These are phyloP conservation scores for Paedocypris sp. DNA, from an alignment of 2,113 vertebrate species.

Conservation along the genomic window DNA sequence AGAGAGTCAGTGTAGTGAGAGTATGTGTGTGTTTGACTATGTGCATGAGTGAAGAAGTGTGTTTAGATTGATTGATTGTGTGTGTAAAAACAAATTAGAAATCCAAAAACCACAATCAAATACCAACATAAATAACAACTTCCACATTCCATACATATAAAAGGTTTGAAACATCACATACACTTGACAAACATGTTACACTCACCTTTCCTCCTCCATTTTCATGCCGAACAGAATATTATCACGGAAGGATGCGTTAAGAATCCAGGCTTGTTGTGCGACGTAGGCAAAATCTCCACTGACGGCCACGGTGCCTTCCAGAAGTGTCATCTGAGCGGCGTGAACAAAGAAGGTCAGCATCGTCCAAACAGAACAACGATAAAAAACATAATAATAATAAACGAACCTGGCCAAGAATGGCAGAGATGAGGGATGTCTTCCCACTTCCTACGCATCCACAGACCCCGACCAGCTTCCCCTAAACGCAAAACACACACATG, in stretches of 20 bases:
- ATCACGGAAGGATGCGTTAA: slow-evolving; percentile 78
- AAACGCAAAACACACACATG: background rate
- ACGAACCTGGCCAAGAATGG: slow-evolving; percentile 86
- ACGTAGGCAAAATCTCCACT: slow-evolving; percentile 78
- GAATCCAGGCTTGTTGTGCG: slow-evolving; percentile 89
- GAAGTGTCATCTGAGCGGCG: slow-evolving; percentile 76
- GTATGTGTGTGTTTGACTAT: too few relatives aligned
- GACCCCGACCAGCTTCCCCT: slow-evolving; percentile 84
- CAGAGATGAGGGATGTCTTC: slow-evolving; percentile 83
- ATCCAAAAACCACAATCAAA: too few relatives aligned
- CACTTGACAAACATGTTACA: background rate
- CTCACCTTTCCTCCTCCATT: slow-evolving; percentile 82
- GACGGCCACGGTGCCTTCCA: slow-evolving; percentile 76
- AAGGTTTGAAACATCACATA: too few relatives aligned
- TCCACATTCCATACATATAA: too few relatives aligned
- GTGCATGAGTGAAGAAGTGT: too few relatives aligned
- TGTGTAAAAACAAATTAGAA: too few relatives aligned
- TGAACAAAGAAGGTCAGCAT: too few relatives aligned
- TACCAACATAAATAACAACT: too few relatives aligned
- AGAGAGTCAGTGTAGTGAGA: too few relatives aligned
- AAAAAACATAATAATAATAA: background rate
- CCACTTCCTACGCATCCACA: slow-evolving; percentile 88
- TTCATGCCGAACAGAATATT: slow-evolving; percentile 89
- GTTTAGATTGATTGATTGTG: too few relatives aligned
- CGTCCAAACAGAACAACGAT: background rate